Evolutionary conservation across 2,797 vertebrate genomes (phyloP).

Genomic region (Hylomyscus alleni): DNA sequence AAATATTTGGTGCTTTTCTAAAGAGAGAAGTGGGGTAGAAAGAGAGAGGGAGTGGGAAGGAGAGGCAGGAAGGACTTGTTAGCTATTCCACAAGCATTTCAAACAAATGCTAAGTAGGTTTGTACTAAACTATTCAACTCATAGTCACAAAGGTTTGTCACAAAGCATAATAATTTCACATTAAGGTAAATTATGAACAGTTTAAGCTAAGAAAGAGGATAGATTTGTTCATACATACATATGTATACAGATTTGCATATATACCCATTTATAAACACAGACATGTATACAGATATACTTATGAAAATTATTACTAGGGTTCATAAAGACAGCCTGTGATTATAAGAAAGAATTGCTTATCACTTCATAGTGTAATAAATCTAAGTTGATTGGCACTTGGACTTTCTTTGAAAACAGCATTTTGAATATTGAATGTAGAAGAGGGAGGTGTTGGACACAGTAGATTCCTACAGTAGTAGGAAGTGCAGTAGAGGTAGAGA

Average conservation of each 20-base stretch:
- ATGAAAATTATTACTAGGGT: not conserved
- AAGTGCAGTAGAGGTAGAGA: fast-evolving
- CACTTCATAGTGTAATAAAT: not conserved
- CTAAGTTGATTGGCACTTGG: not conserved
- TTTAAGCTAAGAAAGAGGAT: not conserved
- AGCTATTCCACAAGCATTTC: slow-evolving; percentile 11
- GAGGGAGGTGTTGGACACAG: not conserved
- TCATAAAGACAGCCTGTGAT: slow-evolving; percentile 3
- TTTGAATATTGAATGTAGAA: not conserved
- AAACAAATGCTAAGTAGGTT: slow-evolving; percentile 22
- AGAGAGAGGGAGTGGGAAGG: too few species aligned
- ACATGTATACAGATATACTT: not conserved
- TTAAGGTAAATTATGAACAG: not conserved
- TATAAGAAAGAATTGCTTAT: not conserved
- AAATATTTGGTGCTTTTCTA: not conserved
- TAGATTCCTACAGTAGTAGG: not conserved
- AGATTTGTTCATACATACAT: not conserved
- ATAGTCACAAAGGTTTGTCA: not conserved
- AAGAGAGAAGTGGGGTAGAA: not conserved
- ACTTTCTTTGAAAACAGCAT: not conserved
- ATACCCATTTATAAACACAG: not conserved
- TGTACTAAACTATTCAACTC: not conserved
- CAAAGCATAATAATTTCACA: not conserved
- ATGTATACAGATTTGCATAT: not conserved
- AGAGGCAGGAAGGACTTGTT: not conserved